phyloP scores from a whole-genome alignment of 2,797 vertebrate species.

The Zonotrichia albicollis region DNA sequence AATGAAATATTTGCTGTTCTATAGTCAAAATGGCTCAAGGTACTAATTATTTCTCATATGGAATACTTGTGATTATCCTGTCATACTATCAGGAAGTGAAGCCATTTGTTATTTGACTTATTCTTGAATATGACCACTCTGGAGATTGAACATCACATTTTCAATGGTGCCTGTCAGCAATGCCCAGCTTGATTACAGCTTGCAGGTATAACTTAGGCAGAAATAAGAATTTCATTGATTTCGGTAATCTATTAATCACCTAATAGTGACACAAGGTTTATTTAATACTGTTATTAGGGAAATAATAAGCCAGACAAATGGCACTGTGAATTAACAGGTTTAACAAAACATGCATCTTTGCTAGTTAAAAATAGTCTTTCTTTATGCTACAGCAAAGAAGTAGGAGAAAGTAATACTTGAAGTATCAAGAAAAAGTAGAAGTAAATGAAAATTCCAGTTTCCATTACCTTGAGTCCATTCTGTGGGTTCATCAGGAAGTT shows the following conservation, averaged over 20 bases:
- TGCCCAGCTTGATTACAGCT: background rate
- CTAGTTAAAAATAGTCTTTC: background rate
- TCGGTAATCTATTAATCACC: background rate
- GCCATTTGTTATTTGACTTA: background rate
- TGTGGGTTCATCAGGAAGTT: slow-evolving; percentile 99
- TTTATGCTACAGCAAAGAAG: background rate
- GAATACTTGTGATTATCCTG: background rate
- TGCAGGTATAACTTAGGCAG: background rate
- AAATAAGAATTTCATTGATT: background rate
- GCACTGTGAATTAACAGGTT: background rate
- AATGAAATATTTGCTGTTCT: background rate
- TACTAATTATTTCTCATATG: background rate
- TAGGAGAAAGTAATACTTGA: background rate
- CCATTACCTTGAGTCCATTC: slow-evolving; percentile 93
- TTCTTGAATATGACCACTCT: background rate
- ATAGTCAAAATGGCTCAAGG: background rate
- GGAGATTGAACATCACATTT: background rate
- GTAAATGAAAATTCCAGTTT: background rate
- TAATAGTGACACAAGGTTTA: background rate
- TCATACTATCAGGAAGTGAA: background rate
- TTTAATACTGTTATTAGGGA: background rate
- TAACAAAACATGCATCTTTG: background rate
- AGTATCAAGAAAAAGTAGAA: background rate
- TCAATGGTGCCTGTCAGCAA: background rate
- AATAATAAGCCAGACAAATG: background rate